Evolutionary conservation across 2,113 vertebrate species (phyloP), one percentile per base, ranked within the genome.

Genomic region (Salminus brasiliensis): DNA sequence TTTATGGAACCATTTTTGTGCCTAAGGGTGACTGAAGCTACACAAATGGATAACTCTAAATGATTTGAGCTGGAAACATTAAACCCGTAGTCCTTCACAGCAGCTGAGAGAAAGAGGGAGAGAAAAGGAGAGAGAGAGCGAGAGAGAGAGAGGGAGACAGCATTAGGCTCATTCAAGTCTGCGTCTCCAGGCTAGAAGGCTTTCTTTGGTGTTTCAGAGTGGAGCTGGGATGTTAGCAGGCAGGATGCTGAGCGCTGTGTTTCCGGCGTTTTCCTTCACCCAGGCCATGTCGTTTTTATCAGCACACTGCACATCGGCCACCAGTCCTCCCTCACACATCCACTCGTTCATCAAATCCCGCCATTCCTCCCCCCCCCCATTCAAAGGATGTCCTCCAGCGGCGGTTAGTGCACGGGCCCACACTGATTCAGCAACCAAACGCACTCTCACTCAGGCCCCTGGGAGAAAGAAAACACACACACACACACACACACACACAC

Each of bases 321-420:
- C 91, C 90, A 91, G 90, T 89, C 76, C 87, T 85, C 87, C 89
- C 88, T 82, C 88, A 90, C 91, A 92, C 90, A 91, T 89, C 88
- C 91, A 89, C 90, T 91, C 91, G 91, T 92, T 93, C 91, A 92
- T 93, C 91, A 91, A 91, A 91, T 90, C 88, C 90, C 89, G 89
- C 89, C 89, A 91, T 92, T 91, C 90, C 88, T 85, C 88, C 89
- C 89, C 87, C 88, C 87, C 88, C 88, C 87, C 88, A 91, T 91
- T 91, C 89, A 90, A 85, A 85, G 87, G 85, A 91, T 90, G 87
- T 91, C 91, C 90, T 91, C 89, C 91, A 92, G 91, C 87, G 81
- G 36, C 7, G 86, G 84, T 72, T 53, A 72, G 45, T 53, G 87
- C 87, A 86, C 85, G 76, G 87, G 83, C 89, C 88, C 89, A 89